Evolutionary conservation across 2,888 invertebrate species (phyloP).

Genomic region (Drosophila nr. medialis): DNA sequence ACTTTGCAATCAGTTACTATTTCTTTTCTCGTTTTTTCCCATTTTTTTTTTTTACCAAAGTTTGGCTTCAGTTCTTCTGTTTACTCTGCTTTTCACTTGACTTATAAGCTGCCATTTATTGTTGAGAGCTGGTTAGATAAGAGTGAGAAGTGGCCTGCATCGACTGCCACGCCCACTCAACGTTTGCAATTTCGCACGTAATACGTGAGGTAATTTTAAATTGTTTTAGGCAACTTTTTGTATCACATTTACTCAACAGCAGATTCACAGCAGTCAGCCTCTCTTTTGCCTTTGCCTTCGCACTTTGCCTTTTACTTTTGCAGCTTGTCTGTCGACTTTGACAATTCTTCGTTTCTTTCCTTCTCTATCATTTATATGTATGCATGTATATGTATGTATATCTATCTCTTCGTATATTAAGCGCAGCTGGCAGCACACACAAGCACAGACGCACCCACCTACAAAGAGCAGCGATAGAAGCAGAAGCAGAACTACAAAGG

Average conservation of each 20-base stretch:
- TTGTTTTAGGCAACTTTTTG: conserved; percentile 72
- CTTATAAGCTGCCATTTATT: conserved; percentile 79
- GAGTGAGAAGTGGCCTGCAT: conserved; percentile 25
- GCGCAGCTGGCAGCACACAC: conserved; percentile 56
- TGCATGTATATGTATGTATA: neutral
- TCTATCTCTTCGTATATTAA: conserved; percentile 64
- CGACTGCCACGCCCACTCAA: conserved; percentile 71
- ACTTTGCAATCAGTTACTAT: conserved; percentile 55
- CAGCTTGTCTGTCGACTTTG: conserved; percentile 56
- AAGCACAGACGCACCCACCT: conserved; percentile 9
- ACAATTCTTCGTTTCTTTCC: conserved; percentile 55
- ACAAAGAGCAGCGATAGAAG: conserved; percentile 10
- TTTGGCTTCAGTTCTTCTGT: conserved; percentile 53
- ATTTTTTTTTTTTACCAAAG: conserved; percentile 19
- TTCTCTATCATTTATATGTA: conserved; percentile 17
- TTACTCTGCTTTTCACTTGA: conserved; percentile 74
- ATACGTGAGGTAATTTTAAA: conserved; percentile 78
- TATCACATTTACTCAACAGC: conserved; percentile 29
- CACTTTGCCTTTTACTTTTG: conserved; percentile 16
- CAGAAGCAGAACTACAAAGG: conserved; percentile 4
- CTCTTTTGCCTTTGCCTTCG: conserved; percentile 3
- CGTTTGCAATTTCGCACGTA: conserved; percentile 78
- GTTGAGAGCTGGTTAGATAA: conserved; percentile 40
- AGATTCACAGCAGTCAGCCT: conserved; percentile 17
- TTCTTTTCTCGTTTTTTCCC: conserved; percentile 6